Base-by-base conservation (phyloP, 2,113 vertebrate genomes). In the Cygnus buccinator region DNA sequence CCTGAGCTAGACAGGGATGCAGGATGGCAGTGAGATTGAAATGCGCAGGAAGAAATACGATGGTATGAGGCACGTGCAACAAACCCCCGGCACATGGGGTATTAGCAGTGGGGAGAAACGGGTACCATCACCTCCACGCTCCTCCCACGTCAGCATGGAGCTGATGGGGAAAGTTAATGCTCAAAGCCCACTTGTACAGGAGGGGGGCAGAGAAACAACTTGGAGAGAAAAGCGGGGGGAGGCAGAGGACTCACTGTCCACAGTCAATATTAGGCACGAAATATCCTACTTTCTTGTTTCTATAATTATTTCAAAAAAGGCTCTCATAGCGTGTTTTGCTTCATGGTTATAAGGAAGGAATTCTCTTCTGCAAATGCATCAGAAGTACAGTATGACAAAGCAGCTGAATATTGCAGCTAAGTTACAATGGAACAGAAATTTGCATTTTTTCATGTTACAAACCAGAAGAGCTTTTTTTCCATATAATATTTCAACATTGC, bases 221-320 rank as follows among this genome's bases (percentile, higher is more conserved):
- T 0, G 0, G 22, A 57, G 29, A 57, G 57, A 77, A 92, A 0
- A 76, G 0, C 0, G 8, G 14, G 28, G 23, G 74, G 61, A 55
- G 6, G 62, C 52, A 87, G 31, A 71, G 5, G 35, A 82, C 37
- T 83, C 33, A 46, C 65, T 10, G 4, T n/a, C 35, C 65, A 58
- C 0, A 20, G 61, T 44, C 23, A 85, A n/a, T 11, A 70, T 14
- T n/a, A 89, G 41, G 52, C 28, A 75, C 26, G 43, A 48, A 91
- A 83, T 21, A 93, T 10, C 41, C 67, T 37, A 54, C 20, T 52
- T 83, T 57, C 41, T 67, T 33, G 73, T 67, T 65, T 39, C 67
- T 52, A 17, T 41, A 19, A 63, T 73, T 62, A 3, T 2, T 71
- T 90, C 62, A 83, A 84, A 83, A 68, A 77, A 90, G 5, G 3